Evolutionary conservation across 2,888 invertebrate species (phyloP), one percentile per base, ranked within the genome.

Genomic region (Drosophila percnosoma): DNA sequence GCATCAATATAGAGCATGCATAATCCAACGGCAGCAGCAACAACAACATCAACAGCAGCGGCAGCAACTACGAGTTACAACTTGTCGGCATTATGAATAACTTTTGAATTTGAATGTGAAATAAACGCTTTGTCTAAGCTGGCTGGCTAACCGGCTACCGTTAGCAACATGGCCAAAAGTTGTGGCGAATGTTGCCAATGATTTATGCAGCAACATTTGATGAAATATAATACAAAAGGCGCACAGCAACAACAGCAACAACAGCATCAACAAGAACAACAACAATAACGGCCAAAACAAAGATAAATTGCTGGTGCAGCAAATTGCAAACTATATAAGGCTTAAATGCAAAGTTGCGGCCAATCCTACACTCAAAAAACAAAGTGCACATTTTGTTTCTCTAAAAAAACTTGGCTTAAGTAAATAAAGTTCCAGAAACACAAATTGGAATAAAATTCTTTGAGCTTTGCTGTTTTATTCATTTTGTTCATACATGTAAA

Each of bases 61-160:
- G 31, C 38, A 69, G 34, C 60, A 64, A 60, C 58, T 60, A 34
- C 61, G 53, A n/a, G 49, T 60, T 60, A 71, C 78, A 77, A 78
- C 80, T 76, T 72, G 83, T 80, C 84, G 85, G 84, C 87, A 87
- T 88, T 87, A 87, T 87, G 87, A 87, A 87, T 87, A 88, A 87
- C 89, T 87, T 87, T 84, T 68, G 75, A 84, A 87, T 87, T 86
- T 88, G 87, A 88, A 87, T 87, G 89, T 88, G 89, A 87, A 88
- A 88, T 87, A 87, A 87, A 88, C 87, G 87, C 87, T 84, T 87
- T 87, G 89, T 87, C 87, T 87, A 80, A 78, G 68, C 67, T 45
- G 70, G 58, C 73, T 48, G 66, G 68, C 61, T 57, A 69, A 68
- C 67, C 71, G 80, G 83, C 84, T 87, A 84, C 84, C 84, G 84